Evolutionary conservation across 1,140 invertebrate species (phyloP).

Genomic region (Scaptomyza pallida): DNA sequence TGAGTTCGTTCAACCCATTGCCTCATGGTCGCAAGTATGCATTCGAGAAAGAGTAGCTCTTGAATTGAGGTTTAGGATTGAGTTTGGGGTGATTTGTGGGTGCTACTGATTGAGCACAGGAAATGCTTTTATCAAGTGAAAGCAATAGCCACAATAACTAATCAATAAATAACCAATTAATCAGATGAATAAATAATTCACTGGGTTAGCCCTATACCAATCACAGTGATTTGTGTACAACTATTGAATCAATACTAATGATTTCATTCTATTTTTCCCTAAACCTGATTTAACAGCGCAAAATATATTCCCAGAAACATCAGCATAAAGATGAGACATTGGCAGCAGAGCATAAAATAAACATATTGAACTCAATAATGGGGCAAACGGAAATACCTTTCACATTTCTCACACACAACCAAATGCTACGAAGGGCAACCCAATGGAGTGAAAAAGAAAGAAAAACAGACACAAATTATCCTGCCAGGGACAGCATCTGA

Average conservation of each 20-base stretch:
- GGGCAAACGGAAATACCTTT: slow-evolving; percentile 67
- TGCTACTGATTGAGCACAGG: slow-evolving; percentile 24
- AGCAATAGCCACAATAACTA: slow-evolving; percentile 4
- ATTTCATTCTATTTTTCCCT: no score
- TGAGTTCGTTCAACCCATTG: slow-evolving; percentile 73
- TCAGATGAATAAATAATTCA: slow-evolving; percentile 18
- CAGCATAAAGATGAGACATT: slow-evolving; percentile 38
- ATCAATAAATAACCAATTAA: slow-evolving; percentile 24
- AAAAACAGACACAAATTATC: slow-evolving; percentile 12
- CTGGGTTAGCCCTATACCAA: not conserved
- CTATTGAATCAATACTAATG: no score
- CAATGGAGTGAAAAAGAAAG: not conserved
- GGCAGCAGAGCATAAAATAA: slow-evolving; percentile 39
- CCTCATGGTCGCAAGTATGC: slow-evolving; percentile 72
- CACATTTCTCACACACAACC: slow-evolving; percentile 57
- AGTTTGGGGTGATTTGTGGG: no score
- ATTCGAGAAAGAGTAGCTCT: slow-evolving; percentile 36
- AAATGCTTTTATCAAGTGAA: slow-evolving; percentile 11
- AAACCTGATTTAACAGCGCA: no score
- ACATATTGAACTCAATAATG: slow-evolving; percentile 49
- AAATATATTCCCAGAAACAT: slow-evolving; percentile 11
- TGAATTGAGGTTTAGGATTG: slow-evolving; percentile 10
- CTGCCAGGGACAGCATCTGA: slow-evolving; percentile 67
- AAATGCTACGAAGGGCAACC: slow-evolving; percentile 56
- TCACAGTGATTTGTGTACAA: not conserved